Conservation (phyloP, 2,797 vertebrate genomes). For the Syngnathus acus region DNA sequence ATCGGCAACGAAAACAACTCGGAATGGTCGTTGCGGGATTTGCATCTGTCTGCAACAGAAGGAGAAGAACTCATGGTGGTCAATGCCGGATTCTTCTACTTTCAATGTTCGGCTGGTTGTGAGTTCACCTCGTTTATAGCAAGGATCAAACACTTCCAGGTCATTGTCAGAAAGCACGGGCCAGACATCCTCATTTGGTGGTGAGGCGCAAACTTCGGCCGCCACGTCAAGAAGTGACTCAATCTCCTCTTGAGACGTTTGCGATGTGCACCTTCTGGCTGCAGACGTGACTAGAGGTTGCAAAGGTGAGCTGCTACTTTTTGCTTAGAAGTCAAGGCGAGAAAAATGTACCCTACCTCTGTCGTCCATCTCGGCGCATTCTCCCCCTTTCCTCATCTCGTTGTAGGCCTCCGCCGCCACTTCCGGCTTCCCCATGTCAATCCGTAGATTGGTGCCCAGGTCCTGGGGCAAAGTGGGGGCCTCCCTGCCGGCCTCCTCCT, state of each 20-base stretch:
- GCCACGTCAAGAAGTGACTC: slow-evolving; percentile 69
- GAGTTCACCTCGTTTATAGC: slow-evolving; percentile 71
- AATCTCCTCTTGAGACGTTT: slow-evolving; percentile 66
- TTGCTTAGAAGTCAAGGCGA: neutral
- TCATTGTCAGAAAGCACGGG: slow-evolving; percentile 75
- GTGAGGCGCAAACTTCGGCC: slow-evolving; percentile 40
- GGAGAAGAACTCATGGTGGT: neutral
- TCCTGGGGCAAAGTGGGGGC: slow-evolving; percentile 62
- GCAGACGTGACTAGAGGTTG: slow-evolving; percentile 31
- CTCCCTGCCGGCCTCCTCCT: slow-evolving; percentile 69
- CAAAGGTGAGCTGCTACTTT: neutral
- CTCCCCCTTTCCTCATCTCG: slow-evolving; percentile 46
- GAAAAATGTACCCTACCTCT: slow-evolving; percentile 23
- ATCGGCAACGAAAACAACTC: slow-evolving; percentile 52
- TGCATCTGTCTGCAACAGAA: slow-evolving; percentile 44
- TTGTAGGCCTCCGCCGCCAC: slow-evolving; percentile 67
- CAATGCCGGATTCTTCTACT: neutral
- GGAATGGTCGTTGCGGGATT: slow-evolving; percentile 50
- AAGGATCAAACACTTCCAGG: slow-evolving; percentile 85
- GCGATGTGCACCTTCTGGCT: slow-evolving; percentile 28
- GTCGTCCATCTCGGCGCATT: slow-evolving; percentile 39
- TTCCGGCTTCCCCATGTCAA: slow-evolving; percentile 58
- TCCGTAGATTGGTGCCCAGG: slow-evolving; percentile 41
- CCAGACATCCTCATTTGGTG: slow-evolving; percentile 41
- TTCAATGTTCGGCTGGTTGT: neutral